Base-by-base conservation (phyloP, 2,797 vertebrate genomes). In the Chaenodraco wilsoni region DNA sequence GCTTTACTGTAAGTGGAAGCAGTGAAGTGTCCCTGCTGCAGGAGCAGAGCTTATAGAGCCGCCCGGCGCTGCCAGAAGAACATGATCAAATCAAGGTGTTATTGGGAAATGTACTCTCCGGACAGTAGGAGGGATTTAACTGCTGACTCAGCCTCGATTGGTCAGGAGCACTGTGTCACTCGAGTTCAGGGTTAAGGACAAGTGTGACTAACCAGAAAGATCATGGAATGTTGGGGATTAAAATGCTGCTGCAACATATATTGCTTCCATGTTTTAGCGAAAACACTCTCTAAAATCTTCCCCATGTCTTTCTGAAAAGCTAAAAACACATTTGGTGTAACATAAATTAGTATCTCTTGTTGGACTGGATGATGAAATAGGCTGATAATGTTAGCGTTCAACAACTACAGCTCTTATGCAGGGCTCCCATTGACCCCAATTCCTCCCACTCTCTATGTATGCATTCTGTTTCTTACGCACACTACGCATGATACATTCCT, bases 61-160 rank as follows among this genome's bases (percentile, higher is more conserved):
- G 21, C 46, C 33, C 51, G 61, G 23, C 55, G 76, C 55, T 55
- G 76, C 72, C 74, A 14, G 37, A 59, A 58, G 59, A 76, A 69
- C 67, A 55, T 27, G 57, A 85, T 81, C 74, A 59, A 46, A 81
- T 84, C 84, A 69, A 55, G 23, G 60, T 72, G 77, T 69, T 87
- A 69, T 78, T 84, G 82, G 73, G 56, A 62, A 72, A 63, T 65
- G 76, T 75, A 37, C 82, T 79, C 70, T 79, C 9, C 33, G 78
- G 65, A 66, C 44, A 55, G 75, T 27, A 4, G 70, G 65, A 40
- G 71, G 75, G 79, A 78, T 73, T 83, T 73, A 52, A 66, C 75
- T 19, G 79, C 86, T 90, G 86, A 88, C 76, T 89, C 86, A 86
- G 88, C 65, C 84, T 86, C 82, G 82, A 89, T 91, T 87, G 85